Evolutionary conservation across 2,797 vertebrate genomes (phyloP).

Genomic region (Galaxias olidus): DNA sequence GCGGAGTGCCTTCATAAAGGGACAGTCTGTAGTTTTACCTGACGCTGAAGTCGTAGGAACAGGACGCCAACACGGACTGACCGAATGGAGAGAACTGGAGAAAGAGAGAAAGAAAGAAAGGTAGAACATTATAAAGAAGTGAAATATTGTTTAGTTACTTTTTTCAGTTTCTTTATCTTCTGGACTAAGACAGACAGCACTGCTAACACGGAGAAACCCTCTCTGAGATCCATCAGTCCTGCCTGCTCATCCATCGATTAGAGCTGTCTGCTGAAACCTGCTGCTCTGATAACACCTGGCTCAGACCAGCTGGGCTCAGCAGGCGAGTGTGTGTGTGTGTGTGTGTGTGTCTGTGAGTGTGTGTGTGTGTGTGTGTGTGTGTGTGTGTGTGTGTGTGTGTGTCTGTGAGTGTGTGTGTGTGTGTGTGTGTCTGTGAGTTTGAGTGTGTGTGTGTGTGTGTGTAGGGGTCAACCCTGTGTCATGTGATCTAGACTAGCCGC

Average conservation of each 20-base stretch:
- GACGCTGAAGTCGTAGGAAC: constrained; percentile 97
- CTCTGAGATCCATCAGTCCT: no score
- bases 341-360: neutral
- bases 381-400: neutral
- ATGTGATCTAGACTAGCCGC: neutral
- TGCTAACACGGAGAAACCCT: no score
- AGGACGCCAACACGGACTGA: constrained; percentile 81
- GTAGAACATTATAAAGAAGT: no score
- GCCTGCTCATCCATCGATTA: no score
- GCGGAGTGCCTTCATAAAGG: constrained; percentile 61
- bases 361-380: neutral
- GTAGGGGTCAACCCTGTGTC: neutral
- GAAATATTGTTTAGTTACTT: no score
- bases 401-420: constrained; percentile 11
- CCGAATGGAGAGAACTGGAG: constrained; percentile 92
- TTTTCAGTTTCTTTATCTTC: neutral
- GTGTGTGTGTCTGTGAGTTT: constrained; percentile 3
- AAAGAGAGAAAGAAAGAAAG: constrained; percentile 7
- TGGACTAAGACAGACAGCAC: neutral
- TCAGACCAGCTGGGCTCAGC: no score
- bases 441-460: neutral
- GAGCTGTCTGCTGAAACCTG: no score
- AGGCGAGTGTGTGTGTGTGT: neutral
- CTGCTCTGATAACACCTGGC: no score
- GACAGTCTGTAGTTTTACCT: constrained; percentile 72